These are phyloP conservation scores for Boulengeromyrus knoepffleri DNA, from an alignment of 2,113 vertebrate genomes.

Conservation along the genomic window DNA sequence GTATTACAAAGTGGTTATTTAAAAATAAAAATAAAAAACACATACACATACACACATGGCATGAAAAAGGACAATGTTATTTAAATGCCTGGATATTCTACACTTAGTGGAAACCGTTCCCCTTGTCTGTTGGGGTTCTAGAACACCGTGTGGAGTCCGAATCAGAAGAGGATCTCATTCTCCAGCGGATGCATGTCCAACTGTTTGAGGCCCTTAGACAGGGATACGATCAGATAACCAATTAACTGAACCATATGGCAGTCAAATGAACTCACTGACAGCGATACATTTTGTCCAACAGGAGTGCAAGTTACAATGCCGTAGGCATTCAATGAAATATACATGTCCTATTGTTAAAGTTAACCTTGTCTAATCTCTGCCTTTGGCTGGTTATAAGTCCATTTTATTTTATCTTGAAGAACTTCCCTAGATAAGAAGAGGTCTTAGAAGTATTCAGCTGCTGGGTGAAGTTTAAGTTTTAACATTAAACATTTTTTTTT, in stretches of 20 bases:
- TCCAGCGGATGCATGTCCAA: background rate
- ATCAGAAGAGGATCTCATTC: conserved; percentile 2
- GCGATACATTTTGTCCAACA: background rate
- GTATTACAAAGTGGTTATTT: background rate
- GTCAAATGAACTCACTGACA: background rate
- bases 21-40: background rate
- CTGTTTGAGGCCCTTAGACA: conserved; percentile 10
- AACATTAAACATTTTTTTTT: background rate
- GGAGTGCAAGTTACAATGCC: background rate
- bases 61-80: background rate
- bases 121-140: background rate
- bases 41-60: background rate
- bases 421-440: background rate
- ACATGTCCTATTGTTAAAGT: background rate
- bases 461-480: background rate
- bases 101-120: background rate
- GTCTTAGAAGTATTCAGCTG: background rate
- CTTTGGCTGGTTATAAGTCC: background rate
- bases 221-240: background rate
- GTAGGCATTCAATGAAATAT: background rate
- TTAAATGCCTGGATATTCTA: background rate
- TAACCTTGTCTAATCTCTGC: background rate
- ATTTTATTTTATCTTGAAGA: background rate
- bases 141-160: background rate
- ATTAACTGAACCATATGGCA: background rate